Base-by-base conservation (phyloP, 2,113 vertebrate genomes). In the Pipa parva region DNA sequence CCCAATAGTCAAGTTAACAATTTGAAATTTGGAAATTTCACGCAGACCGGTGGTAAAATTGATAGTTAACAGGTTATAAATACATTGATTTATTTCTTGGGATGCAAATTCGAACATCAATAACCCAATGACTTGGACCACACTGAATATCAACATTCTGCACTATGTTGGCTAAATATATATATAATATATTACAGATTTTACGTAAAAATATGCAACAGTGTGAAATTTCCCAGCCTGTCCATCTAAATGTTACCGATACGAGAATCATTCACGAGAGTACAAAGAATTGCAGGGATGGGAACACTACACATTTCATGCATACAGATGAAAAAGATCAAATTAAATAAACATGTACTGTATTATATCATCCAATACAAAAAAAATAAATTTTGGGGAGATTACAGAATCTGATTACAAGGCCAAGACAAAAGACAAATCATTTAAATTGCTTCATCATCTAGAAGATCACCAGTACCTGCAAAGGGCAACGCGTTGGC, bases 131-230 rank as follows among this genome's bases (percentile, higher is more conserved):
- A 74, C 73, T 81, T 59, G 62, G 62, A 63, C 77, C 73, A 80
- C 73, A 2, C 73, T 75, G 80, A 84, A 84, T 63, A 77, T 22
- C 74, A 82, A 87, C 78, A 81, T 80, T 13, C 33, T 36, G 10
- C 33, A 36, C 33, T 36, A 7, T 36, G 33, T 36, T 36, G 33
- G 10, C 33, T 36, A 9, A 36, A 36, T 36, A 36, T 36, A 36
- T 31, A 4, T 31, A 31, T 7, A 3, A 36, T 36, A 12, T 36
- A 36, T 5, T 12, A 12, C n/a, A n/a, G n/a, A 36, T 36, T 36
- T 36, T 11, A 36, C 33, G 3, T 7, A 11, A 3, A 36, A 36
- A 36, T 36, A 31, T 6, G 10, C 10, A 31, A 31, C n/a, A n/a
- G n/a, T n/a, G n/a, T n/a, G n/a, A n/a, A n/a, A n/a, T n/a, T n/a